phyloP scores from a whole-genome alignment of 1,140 invertebrate species.

The Heliconius melpomene region DNA sequence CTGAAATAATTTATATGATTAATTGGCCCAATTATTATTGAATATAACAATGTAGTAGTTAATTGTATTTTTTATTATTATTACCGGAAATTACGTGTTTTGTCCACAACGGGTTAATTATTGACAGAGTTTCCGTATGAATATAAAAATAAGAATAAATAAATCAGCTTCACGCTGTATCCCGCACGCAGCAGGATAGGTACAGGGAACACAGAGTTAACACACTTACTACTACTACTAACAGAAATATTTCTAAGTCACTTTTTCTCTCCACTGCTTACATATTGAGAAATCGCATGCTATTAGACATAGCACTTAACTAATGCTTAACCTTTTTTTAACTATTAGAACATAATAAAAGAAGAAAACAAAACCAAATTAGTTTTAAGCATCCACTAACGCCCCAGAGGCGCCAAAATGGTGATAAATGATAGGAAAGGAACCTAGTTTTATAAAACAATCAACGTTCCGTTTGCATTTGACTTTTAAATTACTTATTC shows the following conservation, averaged over 20 bases:
- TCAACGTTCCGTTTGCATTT: slow-evolving; percentile 22
- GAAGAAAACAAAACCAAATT: background rate
- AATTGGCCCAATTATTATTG: no score
- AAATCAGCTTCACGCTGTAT: no score
- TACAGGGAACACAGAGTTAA: no score
- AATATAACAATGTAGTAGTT: no score
- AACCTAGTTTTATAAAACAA: slow-evolving; percentile 27
- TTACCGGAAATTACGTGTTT: background rate
- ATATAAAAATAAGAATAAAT: no score
- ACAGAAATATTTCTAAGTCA: no score
- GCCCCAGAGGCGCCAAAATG: background rate
- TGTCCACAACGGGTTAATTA: background rate
- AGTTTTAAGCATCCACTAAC: background rate
- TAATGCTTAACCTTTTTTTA: background rate
- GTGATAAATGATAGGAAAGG: slow-evolving; percentile 10
- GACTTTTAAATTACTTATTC: slow-evolving; percentile 10
- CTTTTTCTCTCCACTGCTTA: no score
- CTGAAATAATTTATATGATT: background rate
- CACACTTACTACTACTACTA: no score
- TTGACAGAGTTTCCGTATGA: background rate
- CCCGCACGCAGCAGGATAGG: no score
- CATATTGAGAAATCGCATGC: background rate
- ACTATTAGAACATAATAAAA: background rate
- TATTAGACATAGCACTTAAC: background rate
- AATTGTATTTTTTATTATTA: no score